Base-by-base conservation (phyloP, 2,888 invertebrate genomes). In the Tipula confusa region DNA sequence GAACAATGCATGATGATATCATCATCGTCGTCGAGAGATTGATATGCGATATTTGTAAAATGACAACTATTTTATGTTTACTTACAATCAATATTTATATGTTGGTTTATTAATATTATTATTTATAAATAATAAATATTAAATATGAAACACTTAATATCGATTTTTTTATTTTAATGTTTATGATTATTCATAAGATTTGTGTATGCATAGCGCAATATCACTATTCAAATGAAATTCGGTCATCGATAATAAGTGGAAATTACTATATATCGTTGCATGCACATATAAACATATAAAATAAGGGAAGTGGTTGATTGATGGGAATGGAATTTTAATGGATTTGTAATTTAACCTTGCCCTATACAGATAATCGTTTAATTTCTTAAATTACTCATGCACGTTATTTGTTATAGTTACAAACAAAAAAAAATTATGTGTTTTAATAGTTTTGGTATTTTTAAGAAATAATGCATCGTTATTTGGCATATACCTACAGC, bases 121-220 rank as follows among this genome's bases (percentile, higher is more conserved):
- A n/a, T n/a, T n/a, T n/a, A n/a, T n/a, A n/a, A 43, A 64, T 64
- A 64, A 64, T 64, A 64, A 64, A 64, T 64, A 64, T 64, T 64
- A 64, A 64, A 24, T 24, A 64, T 64, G 64, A 64, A 64, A 64
- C 64, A 64, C 64, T 64, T 64, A 64, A 64, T 24, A 64, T 64
- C 43, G 15, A 43, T 15, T 15, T 43, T n/a, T n/a, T n/a, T n/a
- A n/a, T n/a, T n/a, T 15, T 43, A 43, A 43, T 43, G 15, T 43
- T 24, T 24, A 64, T 64, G 64, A 64, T 43, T 43, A 43, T 43
- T 43, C 43, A 64, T 64, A 64, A 64, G 64, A 64, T 11, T 11
- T 9, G 18, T 64, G 24, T 24, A 24, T 9, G 24, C 24, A 15
- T 18, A 48, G 6, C 18, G 64, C 24, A 64, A 64, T 24, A 64